Conservation (phyloP, 2,888 invertebrate genomes). For the Drosophila cognata region DNA sequence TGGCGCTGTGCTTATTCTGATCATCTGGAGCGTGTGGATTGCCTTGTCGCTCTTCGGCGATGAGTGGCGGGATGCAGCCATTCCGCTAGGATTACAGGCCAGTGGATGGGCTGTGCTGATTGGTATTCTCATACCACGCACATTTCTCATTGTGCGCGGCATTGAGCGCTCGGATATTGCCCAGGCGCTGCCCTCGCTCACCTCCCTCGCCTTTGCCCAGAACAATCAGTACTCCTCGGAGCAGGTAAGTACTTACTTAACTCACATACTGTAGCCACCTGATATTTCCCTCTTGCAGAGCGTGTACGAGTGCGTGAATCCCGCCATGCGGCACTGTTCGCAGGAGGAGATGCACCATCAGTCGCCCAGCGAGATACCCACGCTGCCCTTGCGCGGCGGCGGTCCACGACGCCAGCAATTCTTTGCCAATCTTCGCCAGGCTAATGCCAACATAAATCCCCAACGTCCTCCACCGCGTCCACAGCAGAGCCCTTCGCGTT, state of each 20-base stretch:
- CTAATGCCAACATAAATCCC: constrained; percentile 83
- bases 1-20: constrained; percentile 86
- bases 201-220: constrained; percentile 85
- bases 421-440: constrained; percentile 84
- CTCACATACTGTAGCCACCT: fast-evolving
- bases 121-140: constrained; percentile 89
- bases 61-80: constrained; percentile 87
- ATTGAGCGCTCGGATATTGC: constrained; percentile 87
- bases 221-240: constrained; percentile 85
- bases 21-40: constrained; percentile 88
- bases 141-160: constrained; percentile 89
- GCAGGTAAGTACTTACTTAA: constrained; percentile 72
- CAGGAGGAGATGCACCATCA: constrained; percentile 83
- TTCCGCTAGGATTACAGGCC: constrained; percentile 87
- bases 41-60: constrained; percentile 86
- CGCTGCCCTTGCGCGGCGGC: constrained; percentile 83
- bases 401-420: constrained; percentile 84
- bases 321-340: constrained; percentile 85
- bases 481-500: constrained; percentile 79
- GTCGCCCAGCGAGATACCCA: constrained; percentile 85
- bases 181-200: constrained; percentile 86
- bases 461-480: constrained; percentile 78
- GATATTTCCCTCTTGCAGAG: constrained; percentile 81
- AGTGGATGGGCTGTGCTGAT: constrained; percentile 88
- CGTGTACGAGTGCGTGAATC: constrained; percentile 87